phyloP scores from a whole-genome alignment of 1,140 invertebrate genomes.

The Planococcus citri region DNA sequence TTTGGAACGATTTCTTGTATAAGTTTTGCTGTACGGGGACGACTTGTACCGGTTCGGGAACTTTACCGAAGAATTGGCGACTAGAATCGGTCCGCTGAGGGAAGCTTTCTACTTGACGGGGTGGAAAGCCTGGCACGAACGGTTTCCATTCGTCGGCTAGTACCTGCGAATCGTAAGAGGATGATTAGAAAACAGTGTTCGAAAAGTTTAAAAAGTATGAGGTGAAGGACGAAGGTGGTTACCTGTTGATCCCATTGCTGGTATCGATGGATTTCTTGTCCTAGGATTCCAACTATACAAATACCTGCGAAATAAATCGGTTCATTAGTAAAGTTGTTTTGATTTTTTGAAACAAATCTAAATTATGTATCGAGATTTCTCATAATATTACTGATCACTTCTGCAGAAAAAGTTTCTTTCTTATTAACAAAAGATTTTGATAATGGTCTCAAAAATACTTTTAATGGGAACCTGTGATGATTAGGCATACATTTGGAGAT shows the following conservation, averaged over 20 bases:
- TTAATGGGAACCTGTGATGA: too few relatives aligned
- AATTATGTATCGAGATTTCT: too few relatives aligned
- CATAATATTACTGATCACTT: too few relatives aligned
- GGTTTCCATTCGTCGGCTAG: slow-evolving; percentile 18
- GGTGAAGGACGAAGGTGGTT: too few relatives aligned
- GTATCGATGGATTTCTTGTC: neutral
- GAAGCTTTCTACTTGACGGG: neutral
- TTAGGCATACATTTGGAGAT: too few relatives aligned
- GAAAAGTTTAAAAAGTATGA: neutral
- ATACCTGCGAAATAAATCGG: neutral
- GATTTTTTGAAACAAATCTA: too few relatives aligned
- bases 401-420: too few relatives aligned
- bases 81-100: neutral
- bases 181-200: neutral
- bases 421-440: too few relatives aligned
- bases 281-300: neutral
- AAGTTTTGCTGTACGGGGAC: neutral
- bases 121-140: slow-evolving; percentile 16
- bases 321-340: too few relatives aligned
- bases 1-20: slow-evolving; percentile 12
- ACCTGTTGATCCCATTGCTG: slow-evolving; percentile 2
- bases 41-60: neutral
- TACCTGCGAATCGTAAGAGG: slow-evolving; percentile 3
- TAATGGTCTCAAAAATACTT: too few relatives aligned
- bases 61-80: slow-evolving; percentile 12